Evolutionary conservation across 1,140 invertebrate species (phyloP).

Genomic region (Drosophila seguyi): DNA sequence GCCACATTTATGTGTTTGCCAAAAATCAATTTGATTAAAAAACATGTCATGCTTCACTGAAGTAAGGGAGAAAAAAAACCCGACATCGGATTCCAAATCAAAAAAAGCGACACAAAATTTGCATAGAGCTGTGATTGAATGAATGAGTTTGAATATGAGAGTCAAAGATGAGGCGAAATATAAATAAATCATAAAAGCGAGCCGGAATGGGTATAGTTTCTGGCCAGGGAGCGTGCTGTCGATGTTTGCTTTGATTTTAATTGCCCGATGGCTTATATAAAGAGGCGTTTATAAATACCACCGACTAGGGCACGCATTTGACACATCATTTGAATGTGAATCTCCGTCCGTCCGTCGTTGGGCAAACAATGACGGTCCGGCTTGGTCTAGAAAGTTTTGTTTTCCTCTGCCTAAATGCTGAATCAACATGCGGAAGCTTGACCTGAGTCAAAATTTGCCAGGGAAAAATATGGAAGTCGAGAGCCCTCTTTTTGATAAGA

Average conservation of each 20-base stretch:
- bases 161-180: slow-evolving; percentile 27
- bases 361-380: slow-evolving; percentile 36
- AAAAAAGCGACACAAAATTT: slow-evolving; percentile 60
- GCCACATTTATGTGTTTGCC: slow-evolving; percentile 73
- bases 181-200: slow-evolving; percentile 52
- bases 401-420: slow-evolving; percentile 32
- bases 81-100: slow-evolving; percentile 12
- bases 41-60: slow-evolving; percentile 79
- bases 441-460: slow-evolving; percentile 35
- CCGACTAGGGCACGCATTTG: slow-evolving; percentile 51
- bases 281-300: slow-evolving; percentile 39
- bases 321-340: slow-evolving; percentile 65
- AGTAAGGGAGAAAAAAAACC: slow-evolving; percentile 18
- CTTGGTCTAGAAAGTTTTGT: slow-evolving; percentile 60
- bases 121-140: slow-evolving; percentile 71
- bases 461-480: slow-evolving; percentile 23
- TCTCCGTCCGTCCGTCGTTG: slow-evolving; percentile 19
- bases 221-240: slow-evolving; percentile 22
- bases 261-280: slow-evolving; percentile 62
- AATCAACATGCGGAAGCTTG: slow-evolving; percentile 51
- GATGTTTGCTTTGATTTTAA: slow-evolving; percentile 77
- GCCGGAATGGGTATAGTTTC: slow-evolving; percentile 22
- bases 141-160: slow-evolving; percentile 27
- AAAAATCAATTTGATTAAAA: slow-evolving; percentile 78
- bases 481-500: slow-evolving; percentile 57